phyloP scores from a whole-genome alignment of 2,797 vertebrate genomes.

The Sciaenops ocellatus region DNA sequence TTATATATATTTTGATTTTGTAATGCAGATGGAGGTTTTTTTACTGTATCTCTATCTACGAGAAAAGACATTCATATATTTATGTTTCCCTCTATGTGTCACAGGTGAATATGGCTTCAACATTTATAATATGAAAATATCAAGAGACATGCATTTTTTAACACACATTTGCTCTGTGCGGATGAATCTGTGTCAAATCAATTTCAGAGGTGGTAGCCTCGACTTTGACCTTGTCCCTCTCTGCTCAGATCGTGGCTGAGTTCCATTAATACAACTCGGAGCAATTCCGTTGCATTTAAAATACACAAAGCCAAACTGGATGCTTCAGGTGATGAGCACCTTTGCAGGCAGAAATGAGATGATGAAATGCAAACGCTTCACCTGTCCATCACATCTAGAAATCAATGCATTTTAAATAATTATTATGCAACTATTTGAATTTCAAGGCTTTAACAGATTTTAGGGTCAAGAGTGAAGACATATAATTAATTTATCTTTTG shows the following conservation, averaged over 20 bases:
- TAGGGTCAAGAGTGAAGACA: slow-evolving; percentile 41
- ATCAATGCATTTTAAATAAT: slow-evolving; percentile 46
- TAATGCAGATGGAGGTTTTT: slow-evolving; percentile 27
- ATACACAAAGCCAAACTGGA: slow-evolving; percentile 63
- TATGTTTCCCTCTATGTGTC: slow-evolving; percentile 23
- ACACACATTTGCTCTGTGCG: slow-evolving; percentile 60
- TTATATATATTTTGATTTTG: not conserved
- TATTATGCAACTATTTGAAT: slow-evolving; percentile 46
- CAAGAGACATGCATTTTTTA: slow-evolving; percentile 74
- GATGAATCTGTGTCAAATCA: slow-evolving; percentile 78
- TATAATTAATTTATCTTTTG: slow-evolving; percentile 57
- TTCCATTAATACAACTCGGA: slow-evolving; percentile 71
- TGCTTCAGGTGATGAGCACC: slow-evolving; percentile 42
- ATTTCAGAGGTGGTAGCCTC: slow-evolving; percentile 76
- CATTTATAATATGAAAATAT: slow-evolving; percentile 66
- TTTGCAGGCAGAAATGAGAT: slow-evolving; percentile 20
- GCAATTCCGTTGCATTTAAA: slow-evolving; percentile 70
- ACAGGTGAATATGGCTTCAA: slow-evolving; percentile 58
- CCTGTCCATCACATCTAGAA: slow-evolving; percentile 47
- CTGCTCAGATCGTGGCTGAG: slow-evolving; percentile 59
- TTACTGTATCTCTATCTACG: not conserved
- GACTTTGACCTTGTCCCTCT: slow-evolving; percentile 73
- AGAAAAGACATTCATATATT: slow-evolving; percentile 33
- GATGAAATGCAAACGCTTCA: slow-evolving; percentile 50
- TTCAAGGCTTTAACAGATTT: slow-evolving; percentile 64